Percentiles rank a stretch among this genome's conserved stretches.
These are phyloP conservation scores for Rhinolophus sinicus DNA, from an alignment of 2,113 vertebrate species.

Conservation along the genomic window DNA sequence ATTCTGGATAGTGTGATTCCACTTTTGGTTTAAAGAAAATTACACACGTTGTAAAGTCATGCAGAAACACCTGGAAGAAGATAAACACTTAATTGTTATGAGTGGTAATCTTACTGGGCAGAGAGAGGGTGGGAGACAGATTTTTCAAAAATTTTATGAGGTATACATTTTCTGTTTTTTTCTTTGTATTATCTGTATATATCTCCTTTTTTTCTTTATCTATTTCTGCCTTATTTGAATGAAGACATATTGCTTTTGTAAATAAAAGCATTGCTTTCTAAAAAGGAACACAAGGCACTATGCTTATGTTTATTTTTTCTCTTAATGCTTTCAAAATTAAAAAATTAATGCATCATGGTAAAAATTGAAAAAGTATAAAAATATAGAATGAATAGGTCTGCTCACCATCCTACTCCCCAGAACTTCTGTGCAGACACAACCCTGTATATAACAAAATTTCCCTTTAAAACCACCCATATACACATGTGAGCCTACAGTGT, in stretches of 20 bases:
- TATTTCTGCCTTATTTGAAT: neutral
- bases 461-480: neutral
- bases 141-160: neutral
- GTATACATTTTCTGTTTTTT: neutral
- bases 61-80: neutral
- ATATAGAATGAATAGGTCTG: neutral
- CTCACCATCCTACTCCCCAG: neutral
- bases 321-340: neutral
- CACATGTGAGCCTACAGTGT: neutral
- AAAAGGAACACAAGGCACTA: neutral
- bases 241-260: neutral
- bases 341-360: neutral
- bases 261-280: neutral
- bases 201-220: neutral
- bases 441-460: neutral
- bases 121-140: neutral
- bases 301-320: neutral
- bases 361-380: neutral
- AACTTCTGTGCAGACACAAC: neutral
- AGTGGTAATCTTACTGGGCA: neutral
- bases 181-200: neutral
- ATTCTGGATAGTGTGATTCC: neutral
- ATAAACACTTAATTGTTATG: neutral
- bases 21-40: conserved; percentile 23
- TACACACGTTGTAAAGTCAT: neutral